Evolutionary conservation across 2,113 vertebrate genomes (phyloP), one percentile per base, ranked within the genome.

Genomic region (Macquaria australasica): DNA sequence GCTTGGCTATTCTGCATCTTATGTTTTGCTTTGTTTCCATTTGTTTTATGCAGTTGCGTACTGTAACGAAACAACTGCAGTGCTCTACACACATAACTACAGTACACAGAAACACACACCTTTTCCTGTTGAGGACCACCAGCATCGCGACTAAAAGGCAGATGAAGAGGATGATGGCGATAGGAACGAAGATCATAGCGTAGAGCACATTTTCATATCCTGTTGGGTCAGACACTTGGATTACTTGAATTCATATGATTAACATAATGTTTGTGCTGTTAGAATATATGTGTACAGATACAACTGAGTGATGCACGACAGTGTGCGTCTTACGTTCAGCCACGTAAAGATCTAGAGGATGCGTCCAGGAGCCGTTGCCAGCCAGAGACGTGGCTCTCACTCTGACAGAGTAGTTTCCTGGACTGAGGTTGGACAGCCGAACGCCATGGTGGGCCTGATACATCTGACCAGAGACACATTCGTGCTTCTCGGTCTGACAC

Each of bases 351-450:
- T 96, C 95, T 82, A 98, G 82, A 0, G 94, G 90, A 5, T 96
- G 96, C 0, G 98, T 99, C 98, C 98, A 99, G 0, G 98, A 99
- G 23, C 98, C 98, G 5, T 99, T 99, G n/a, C 98, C 98, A 31
- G 98, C 97, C 77, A 99, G 95, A 0, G 98, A 99, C 1, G 97
- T 98, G 74, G 98, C 98, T 83, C 98, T 96, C 68, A 99, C 97
- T 62, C 96, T 95, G 55, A 97, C 97, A 0, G 98, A 97, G 76
- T 99, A 99, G 93, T 99, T 99, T 6, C 98, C 98, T 0, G 98
- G 96, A 73, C 96, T 96, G 67, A 99, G 95, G 76, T 97, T 97
- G 63, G 95, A 96, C 20, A 99, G 95, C 45, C 95, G 97, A 71
- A 96, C 94, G 34, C 98, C 97, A 6, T 93, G 95, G 11, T 97